These are phyloP conservation scores for Clarias platycephalus DNA, from an alignment of 2,797 vertebrate species.

Conservation along the genomic window DNA sequence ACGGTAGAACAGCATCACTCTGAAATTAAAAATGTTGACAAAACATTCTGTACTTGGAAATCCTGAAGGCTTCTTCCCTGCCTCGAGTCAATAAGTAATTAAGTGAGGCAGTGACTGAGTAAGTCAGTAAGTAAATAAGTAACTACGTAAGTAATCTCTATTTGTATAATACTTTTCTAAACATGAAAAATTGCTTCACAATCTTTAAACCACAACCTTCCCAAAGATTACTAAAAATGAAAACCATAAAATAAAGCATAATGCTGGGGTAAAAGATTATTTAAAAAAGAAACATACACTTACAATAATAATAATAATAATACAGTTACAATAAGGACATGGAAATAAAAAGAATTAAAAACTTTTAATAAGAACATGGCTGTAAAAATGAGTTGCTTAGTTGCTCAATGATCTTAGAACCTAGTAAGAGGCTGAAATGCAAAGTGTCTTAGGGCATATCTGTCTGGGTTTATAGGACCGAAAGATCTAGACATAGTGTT, in stretches of 20 bases:
- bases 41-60: neutral
- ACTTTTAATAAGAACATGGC: neutral
- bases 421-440: neutral
- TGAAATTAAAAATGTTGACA: conserved; percentile 5
- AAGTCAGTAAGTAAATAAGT: no score
- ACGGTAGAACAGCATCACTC: conserved; percentile 6
- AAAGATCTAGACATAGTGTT: conserved; percentile 72
- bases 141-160: neutral
- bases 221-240: neutral
- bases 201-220: neutral
- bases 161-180: neutral
- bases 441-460: conserved; percentile 33
- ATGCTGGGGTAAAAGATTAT: neutral
- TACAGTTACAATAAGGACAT: neutral
- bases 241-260: neutral
- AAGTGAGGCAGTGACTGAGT: neutral
- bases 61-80: neutral
- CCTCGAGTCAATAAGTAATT: neutral
- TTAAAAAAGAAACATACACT: neutral
- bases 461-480: conserved; percentile 55
- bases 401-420: neutral
- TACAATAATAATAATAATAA: neutral
- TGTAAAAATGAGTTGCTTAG: conserved; percentile 11
- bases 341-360: neutral
- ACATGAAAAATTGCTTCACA: neutral